Percentiles rank a stretch among this genome's conserved stretches.
Conservation (phyloP, 2,888 invertebrate genomes). For the Melieria crassipennis region DNA sequence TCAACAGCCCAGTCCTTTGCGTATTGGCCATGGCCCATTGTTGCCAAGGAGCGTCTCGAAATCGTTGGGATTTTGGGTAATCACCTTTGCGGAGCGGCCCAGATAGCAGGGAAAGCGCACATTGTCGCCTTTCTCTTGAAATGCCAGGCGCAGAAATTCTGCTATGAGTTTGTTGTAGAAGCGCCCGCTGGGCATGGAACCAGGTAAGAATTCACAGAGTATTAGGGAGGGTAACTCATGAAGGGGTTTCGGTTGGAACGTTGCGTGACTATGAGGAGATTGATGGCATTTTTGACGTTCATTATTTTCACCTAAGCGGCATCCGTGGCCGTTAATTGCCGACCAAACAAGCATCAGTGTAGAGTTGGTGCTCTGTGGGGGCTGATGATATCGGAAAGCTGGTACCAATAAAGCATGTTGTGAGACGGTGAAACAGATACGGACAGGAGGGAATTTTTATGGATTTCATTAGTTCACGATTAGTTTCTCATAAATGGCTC, state of each 20-base stretch:
- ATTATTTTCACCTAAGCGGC: too few relatives aligned
- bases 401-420: too few relatives aligned
- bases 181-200: conserved; percentile 49
- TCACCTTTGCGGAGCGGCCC: conserved; percentile 54
- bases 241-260: conserved; percentile 34
- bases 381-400: too few relatives aligned
- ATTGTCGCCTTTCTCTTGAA: conserved; percentile 57
- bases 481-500: too few relatives aligned
- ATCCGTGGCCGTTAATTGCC: too few relatives aligned
- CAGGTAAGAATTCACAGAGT: conserved; percentile 33
- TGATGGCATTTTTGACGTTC: too few relatives aligned
- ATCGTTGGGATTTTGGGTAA: conserved; percentile 68
- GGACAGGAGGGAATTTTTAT: too few relatives aligned
- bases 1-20: conserved; percentile 59
- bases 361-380: too few relatives aligned
- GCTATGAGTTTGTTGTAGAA: conserved; percentile 36
- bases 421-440: too few relatives aligned
- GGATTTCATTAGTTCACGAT: too few relatives aligned
- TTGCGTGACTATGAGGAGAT: too few relatives aligned
- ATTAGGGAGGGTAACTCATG: conserved; percentile 43
- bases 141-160: conserved; percentile 22
- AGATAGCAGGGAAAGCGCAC: conserved; percentile 59
- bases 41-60: conserved; percentile 66
- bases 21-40: conserved; percentile 65
- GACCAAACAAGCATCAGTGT: too few relatives aligned